phyloP scores from a whole-genome alignment of 2,888 invertebrate species.

The Pemphredon lugubris region DNA sequence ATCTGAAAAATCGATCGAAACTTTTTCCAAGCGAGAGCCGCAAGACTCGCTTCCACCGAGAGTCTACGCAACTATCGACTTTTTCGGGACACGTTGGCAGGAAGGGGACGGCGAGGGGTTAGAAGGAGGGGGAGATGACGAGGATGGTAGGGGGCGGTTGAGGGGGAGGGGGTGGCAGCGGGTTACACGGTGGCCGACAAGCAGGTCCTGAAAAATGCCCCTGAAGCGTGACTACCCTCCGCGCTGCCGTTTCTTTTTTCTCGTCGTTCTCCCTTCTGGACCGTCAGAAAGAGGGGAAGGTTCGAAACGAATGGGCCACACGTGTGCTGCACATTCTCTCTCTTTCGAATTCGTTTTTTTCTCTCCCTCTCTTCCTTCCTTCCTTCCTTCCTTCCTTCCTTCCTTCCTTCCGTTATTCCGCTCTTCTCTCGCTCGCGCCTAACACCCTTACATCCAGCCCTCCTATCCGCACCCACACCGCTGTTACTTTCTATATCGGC shows the following conservation, averaged over 20 bases:
- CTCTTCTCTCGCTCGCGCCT: too few relatives aligned
- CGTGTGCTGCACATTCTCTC: slow-evolving; percentile 71
- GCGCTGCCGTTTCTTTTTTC: slow-evolving; percentile 29
- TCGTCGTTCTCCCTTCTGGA: slow-evolving; percentile 12
- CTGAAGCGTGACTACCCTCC: slow-evolving; percentile 65
- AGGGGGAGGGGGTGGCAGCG: slow-evolving; percentile 27
- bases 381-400: slow-evolving; percentile 31
- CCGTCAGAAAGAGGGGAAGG: slow-evolving; percentile 38
- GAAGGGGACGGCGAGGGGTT: slow-evolving; percentile 12
- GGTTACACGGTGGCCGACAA: slow-evolving; percentile 62
- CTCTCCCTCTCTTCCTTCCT: slow-evolving; percentile 15
- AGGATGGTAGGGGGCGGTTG: too few relatives aligned
- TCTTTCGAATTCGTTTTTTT: too few relatives aligned
- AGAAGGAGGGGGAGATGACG: too few relatives aligned
- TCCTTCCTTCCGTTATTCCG: slow-evolving; percentile 18
- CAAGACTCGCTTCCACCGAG: slow-evolving; percentile 27
- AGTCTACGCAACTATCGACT: slow-evolving; percentile 53
- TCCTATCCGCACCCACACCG: neutral
- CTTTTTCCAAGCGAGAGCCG: slow-evolving; percentile 30
- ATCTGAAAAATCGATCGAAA: slow-evolving; percentile 55
- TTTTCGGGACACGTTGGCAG: slow-evolving; percentile 32
- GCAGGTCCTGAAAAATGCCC: slow-evolving; percentile 63
- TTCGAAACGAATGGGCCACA: slow-evolving; percentile 74
- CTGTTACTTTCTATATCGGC: slow-evolving; percentile 43
- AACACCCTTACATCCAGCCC: slow-evolving; percentile 8